Evolutionary conservation across 2,113 vertebrate species (phyloP), one percentile per base, ranked within the genome.

Genomic region (Laterallus jamaicensis): DNA sequence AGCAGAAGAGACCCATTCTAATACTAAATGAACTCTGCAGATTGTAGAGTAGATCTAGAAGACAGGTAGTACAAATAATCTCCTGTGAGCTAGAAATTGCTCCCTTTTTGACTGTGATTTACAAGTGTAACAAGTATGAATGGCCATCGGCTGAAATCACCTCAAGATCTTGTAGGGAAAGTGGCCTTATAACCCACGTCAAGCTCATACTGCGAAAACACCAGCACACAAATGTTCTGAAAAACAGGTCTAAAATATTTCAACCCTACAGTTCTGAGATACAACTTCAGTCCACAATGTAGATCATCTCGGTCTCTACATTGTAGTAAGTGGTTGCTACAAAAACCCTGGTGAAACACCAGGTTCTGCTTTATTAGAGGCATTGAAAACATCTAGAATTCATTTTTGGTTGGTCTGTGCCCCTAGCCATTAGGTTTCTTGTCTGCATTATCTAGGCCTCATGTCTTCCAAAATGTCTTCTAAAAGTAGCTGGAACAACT

Each of bases 401-500:
- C 59, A 68, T 81, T 71, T 88, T 67, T 6, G 1, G 20, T 25
- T 86, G 26, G 11, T 86, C 54, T 44, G 29, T 82, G 58, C 29
- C 44, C 64, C 35, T 68, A 63, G 32, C 31, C 52, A 56, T 88
- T 40, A 75, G 18, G 39, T 56, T 83, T 74, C 44, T 90, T 88
- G 47, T 55, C 62, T 87, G 69, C 39, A 84, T 12, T 52, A 85
- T 87, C 56, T 86, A 86, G 89, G 86, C 50, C 39, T 95, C 35
- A 7, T 29, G 52, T 56, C 69, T 95, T 95, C 88, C 74, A 89
- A 92, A 93, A 93, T 55, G 55, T 69, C 44, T 92, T 87, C 85
- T 88, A 60, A 92, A 92, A 95, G 92, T 92, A 81, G 24, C 42
- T 86, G 66, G 74, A 95, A 82, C 40, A 90, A 64, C 47, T 56